phyloP scores from a whole-genome alignment of 2,888 invertebrate genomes.

The Sisyra nigra region DNA sequence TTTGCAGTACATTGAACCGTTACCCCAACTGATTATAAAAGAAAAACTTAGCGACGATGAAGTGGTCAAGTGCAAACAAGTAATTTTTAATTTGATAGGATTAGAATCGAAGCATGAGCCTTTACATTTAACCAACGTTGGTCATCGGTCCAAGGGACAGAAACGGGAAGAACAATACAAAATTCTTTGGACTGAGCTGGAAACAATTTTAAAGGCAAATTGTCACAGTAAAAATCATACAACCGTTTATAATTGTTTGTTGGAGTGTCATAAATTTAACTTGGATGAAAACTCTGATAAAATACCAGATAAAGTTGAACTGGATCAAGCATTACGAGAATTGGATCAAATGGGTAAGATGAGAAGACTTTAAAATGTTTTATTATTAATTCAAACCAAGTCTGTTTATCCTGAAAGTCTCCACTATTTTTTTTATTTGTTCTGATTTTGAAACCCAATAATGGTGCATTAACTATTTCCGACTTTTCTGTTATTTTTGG shows the following conservation, averaged over 20 bases:
- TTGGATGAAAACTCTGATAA: slow-evolving; percentile 34
- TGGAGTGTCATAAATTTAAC: slow-evolving; percentile 54
- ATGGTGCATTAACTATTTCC: too few species aligned
- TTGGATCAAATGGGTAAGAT: slow-evolving; percentile 33
- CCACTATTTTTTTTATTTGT: too few species aligned
- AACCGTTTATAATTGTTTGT: slow-evolving; percentile 58
- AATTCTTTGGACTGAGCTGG: slow-evolving; percentile 78
- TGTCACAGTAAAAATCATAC: slow-evolving; percentile 65
- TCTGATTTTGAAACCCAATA: too few species aligned
- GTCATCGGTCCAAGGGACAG: slow-evolving; percentile 39
- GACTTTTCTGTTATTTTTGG: too few species aligned
- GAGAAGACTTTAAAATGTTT: not conserved
- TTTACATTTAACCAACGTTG: slow-evolving; percentile 51
- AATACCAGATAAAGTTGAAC: slow-evolving; percentile 37
- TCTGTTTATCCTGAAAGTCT: too few species aligned
- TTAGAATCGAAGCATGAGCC: slow-evolving; percentile 75
- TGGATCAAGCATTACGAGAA: slow-evolving; percentile 40
- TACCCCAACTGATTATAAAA: slow-evolving; percentile 64
- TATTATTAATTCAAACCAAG: too few species aligned
- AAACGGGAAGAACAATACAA: slow-evolving; percentile 83
- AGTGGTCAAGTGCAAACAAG: slow-evolving; percentile 69
- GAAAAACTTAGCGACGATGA: slow-evolving; percentile 75
- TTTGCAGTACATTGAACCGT: slow-evolving; percentile 59
- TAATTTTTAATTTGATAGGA: slow-evolving; percentile 62
- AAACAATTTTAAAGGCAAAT: slow-evolving; percentile 63